phyloP scores from a whole-genome alignment of 2,888 invertebrate species.

The Eupeodes luniger region DNA sequence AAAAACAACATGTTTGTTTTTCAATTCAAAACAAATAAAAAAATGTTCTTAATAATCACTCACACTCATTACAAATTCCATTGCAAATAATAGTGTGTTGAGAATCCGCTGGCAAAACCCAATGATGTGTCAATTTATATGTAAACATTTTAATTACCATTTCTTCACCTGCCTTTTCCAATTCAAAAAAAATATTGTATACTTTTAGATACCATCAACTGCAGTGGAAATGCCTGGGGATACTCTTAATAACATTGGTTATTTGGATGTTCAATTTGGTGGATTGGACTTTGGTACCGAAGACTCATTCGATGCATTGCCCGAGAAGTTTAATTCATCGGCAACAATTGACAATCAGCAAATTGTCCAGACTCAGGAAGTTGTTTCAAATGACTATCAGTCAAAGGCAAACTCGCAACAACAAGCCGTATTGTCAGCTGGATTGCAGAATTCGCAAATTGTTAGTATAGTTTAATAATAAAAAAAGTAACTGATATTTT shows the following conservation, averaged over 20 bases:
- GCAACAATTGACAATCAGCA: conserved; percentile 82
- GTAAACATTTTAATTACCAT: too few species aligned
- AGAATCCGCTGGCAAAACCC: too few species aligned
- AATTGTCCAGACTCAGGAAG: conserved; percentile 79
- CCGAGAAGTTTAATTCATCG: conserved; percentile 83
- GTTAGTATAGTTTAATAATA: conserved; percentile 76
- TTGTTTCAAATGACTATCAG: conserved; percentile 82
- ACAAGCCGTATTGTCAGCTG: conserved; percentile 78
- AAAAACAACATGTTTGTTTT: too few species aligned
- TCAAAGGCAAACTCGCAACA: conserved; percentile 80
- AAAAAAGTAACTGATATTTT: conserved; percentile 1
- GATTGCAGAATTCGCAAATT: conserved; percentile 83
- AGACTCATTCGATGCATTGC: conserved; percentile 83
- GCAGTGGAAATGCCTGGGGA: conserved; percentile 99
- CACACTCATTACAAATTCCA: too few species aligned
- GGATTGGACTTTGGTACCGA: conserved; percentile 90
- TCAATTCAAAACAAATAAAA: too few species aligned
- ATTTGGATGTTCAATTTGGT: conserved; percentile 97
- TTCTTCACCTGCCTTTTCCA: too few species aligned
- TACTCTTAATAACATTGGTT: conserved; percentile 88
- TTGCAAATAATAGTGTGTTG: too few species aligned
- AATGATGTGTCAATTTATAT: too few species aligned
- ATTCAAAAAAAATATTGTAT: not conserved
- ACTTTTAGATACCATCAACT: conserved; percentile 92
- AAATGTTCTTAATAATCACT: too few species aligned